Conservation (phyloP, 2,113 vertebrate genomes). For the Psammodynastes pulverulentus region DNA sequence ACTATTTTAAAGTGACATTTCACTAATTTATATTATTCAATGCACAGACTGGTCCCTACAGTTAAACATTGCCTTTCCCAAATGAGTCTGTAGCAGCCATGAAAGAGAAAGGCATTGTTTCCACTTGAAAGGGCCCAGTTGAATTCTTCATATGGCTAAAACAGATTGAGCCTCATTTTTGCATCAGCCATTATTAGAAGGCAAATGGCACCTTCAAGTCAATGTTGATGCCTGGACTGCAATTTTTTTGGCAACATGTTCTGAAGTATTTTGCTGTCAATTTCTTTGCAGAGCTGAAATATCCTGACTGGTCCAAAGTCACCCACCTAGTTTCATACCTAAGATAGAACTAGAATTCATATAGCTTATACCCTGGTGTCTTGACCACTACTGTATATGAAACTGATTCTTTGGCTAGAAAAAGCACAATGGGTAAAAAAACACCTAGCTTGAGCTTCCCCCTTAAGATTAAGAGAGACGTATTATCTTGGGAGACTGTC, state of each 20-base stretch:
- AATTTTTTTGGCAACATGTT: not conserved
- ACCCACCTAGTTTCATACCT: not conserved
- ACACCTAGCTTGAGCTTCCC: not conserved
- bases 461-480: not conserved
- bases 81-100: not conserved
- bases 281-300: not conserved
- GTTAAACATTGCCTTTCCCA: not conserved
- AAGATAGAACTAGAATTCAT: not conserved
- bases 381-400: not conserved
- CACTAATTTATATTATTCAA: not conserved
- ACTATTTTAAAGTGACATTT: not conserved
- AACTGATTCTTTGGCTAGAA: not conserved
- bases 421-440: not conserved
- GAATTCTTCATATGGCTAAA: not conserved
- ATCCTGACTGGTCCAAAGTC: not conserved
- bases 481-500: not conserved
- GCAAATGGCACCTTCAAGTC: not conserved
- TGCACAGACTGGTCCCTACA: not conserved
- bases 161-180: not conserved
- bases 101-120: not conserved
- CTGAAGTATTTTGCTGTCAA: not conserved
- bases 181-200: not conserved
- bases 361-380: not conserved
- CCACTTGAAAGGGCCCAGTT: not conserved
- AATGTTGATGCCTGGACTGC: not conserved